phyloP scores from a whole-genome alignment of 2,797 vertebrate genomes.

The Gobionotothen gibberifrons region DNA sequence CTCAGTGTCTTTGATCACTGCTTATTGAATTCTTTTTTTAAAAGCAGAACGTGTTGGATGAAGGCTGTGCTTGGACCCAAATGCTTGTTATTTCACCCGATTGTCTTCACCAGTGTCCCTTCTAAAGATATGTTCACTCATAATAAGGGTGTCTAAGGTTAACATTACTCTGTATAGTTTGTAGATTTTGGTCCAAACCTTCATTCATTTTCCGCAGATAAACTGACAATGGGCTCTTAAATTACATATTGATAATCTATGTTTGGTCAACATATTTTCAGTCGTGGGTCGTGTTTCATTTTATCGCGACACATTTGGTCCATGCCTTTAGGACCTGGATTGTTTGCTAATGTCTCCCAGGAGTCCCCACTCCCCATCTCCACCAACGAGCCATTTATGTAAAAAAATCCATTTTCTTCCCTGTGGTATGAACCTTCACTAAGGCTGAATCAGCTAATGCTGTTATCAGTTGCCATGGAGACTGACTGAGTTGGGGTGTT shows the following conservation, averaged over 20 bases:
- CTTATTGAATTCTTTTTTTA: constrained; percentile 17
- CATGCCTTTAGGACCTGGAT: constrained; percentile 6
- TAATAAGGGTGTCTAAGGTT: too few species aligned
- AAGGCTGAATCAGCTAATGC: constrained; percentile 78
- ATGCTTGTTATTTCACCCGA: neutral
- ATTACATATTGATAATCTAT: neutral
- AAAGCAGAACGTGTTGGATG: neutral
- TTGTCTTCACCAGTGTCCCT: neutral
- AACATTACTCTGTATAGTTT: neutral
- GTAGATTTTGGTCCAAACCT: too few species aligned
- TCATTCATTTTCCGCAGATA: too few species aligned
- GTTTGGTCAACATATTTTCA: neutral
- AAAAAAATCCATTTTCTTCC: constrained; percentile 23
- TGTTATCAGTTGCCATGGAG: constrained; percentile 86
- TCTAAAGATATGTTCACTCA: neutral
- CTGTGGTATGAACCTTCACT: constrained; percentile 68
- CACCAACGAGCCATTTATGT: constrained; percentile 41
- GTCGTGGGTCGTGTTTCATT: neutral
- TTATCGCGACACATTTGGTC: neutral
- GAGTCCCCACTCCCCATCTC: constrained; percentile 12
- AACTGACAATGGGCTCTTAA: too few species aligned
- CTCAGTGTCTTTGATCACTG: constrained; percentile 16
- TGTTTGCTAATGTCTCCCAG: constrained; percentile 16
- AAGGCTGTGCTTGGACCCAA: neutral
- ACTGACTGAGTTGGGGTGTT: constrained; percentile 84